Conservation (phyloP, 2,888 invertebrate genomes). For the Eupelmus urozonus region DNA sequence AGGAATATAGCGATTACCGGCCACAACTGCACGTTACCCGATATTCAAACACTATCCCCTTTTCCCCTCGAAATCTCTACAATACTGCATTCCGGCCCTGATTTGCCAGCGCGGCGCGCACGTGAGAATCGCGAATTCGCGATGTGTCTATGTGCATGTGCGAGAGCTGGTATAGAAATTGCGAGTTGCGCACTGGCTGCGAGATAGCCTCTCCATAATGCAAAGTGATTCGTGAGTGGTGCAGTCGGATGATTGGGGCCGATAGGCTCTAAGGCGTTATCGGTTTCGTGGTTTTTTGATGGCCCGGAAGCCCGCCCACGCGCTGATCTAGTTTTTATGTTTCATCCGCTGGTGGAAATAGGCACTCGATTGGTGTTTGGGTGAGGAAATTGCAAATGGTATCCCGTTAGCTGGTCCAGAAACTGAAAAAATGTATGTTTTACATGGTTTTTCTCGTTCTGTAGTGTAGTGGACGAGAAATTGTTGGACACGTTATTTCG, state of each 20-base stretch:
- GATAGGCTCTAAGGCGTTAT: conserved; percentile 2
- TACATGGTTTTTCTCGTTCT: no score
- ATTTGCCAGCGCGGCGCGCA: not conserved
- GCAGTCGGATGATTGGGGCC: not conserved
- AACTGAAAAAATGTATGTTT: no score
- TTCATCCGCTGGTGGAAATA: no score
- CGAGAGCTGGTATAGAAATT: not conserved
- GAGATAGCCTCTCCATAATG: not conserved
- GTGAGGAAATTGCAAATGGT: no score
- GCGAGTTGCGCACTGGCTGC: not conserved
- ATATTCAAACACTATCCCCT: conserved; percentile 39
- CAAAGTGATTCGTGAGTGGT: not conserved
- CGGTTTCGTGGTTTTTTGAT: no score
- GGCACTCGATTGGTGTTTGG: no score
- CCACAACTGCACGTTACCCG: conserved; percentile 38
- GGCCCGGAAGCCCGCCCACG: no score
- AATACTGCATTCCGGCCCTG: not conserved
- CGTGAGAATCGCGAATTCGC: not conserved
- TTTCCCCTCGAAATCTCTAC: not conserved
- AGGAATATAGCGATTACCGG: conserved; percentile 31
- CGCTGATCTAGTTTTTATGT: no score
- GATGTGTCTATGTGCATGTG: not conserved
- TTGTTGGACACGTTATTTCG: no score
- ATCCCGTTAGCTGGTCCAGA: no score
- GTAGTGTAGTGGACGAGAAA: no score